A percentile compares a stretch with the other conserved stretches of the same genome.
These are phyloP conservation scores for Regulus satrapa DNA, from an alignment of 2,113 vertebrate species.

Conservation along the genomic window DNA sequence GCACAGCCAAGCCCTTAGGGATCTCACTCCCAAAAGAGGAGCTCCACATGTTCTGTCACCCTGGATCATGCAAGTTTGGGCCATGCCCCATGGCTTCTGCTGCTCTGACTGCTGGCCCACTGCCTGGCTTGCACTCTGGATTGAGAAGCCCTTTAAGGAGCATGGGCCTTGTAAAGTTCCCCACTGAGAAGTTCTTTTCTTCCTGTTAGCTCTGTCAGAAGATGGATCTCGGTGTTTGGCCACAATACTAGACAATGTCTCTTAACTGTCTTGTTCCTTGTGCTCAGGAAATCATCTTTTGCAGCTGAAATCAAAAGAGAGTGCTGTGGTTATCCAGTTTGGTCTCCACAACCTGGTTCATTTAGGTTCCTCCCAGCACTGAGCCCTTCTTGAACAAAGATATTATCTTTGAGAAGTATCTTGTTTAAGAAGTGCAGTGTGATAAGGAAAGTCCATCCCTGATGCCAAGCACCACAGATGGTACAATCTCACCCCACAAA, in stretches of 20 bases:
- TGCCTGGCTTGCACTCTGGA: rapidly evolving
- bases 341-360: not conserved
- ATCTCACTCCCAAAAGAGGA: constrained; percentile 11
- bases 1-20: not conserved
- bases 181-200: not conserved
- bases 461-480: rapidly evolving
- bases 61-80: not conserved
- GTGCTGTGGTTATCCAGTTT: not conserved
- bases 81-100: not conserved
- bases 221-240: not conserved
- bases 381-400: not conserved
- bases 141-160: not conserved
- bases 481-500: not conserved
- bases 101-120: not conserved
- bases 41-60: not conserved
- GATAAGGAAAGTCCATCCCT: not conserved
- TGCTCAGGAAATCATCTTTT: not conserved
- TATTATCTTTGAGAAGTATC: not conserved
- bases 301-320: not conserved
- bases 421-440: not conserved
- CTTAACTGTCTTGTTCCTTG: not conserved
- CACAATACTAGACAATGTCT: not conserved
- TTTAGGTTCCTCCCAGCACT: not conserved
- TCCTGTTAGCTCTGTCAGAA: not conserved
- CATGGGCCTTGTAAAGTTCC: not conserved